Evolutionary conservation across 2,113 vertebrate species (phyloP).

Genomic region (Ciconia stormi): DNA sequence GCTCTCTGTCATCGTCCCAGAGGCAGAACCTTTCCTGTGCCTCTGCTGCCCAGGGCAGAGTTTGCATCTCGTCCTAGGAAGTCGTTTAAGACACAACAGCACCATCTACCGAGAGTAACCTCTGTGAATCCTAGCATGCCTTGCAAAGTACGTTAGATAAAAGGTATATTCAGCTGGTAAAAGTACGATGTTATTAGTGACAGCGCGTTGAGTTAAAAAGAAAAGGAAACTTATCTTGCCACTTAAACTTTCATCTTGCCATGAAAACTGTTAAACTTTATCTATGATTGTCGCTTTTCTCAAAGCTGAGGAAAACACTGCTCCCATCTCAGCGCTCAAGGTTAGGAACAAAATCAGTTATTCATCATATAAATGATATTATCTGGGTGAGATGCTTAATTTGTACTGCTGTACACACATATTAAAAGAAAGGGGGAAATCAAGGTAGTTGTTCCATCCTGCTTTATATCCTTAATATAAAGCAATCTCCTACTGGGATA

Average conservation of each 20-base stretch:
- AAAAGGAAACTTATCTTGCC: not conserved
- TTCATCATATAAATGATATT: not conserved
- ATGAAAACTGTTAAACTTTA: not conserved
- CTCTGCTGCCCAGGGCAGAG: not conserved
- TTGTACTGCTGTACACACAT: not conserved
- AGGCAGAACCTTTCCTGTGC: not conserved
- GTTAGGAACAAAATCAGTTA: not conserved
- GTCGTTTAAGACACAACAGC: constrained; percentile 19
- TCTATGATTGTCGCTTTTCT: not conserved
- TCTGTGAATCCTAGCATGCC: not conserved
- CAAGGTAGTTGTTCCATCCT: not conserved
- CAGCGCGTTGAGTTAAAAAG: not conserved
- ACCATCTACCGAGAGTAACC: constrained; percentile 4
- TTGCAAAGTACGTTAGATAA: not conserved
- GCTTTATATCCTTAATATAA: not conserved
- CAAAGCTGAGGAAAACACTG: not conserved
- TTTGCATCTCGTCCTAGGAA: not conserved
- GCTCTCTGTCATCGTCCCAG: not conserved
- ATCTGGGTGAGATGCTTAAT: not conserved
- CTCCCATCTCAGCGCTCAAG: not conserved
- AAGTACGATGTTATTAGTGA: not conserved
- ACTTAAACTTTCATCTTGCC: not conserved
- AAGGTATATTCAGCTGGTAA: not conserved
- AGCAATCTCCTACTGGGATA: not conserved
- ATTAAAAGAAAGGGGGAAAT: not conserved